Base-by-base conservation (phyloP, 2,888 invertebrate genomes). In the Pandemis cinnamomeana region DNA sequence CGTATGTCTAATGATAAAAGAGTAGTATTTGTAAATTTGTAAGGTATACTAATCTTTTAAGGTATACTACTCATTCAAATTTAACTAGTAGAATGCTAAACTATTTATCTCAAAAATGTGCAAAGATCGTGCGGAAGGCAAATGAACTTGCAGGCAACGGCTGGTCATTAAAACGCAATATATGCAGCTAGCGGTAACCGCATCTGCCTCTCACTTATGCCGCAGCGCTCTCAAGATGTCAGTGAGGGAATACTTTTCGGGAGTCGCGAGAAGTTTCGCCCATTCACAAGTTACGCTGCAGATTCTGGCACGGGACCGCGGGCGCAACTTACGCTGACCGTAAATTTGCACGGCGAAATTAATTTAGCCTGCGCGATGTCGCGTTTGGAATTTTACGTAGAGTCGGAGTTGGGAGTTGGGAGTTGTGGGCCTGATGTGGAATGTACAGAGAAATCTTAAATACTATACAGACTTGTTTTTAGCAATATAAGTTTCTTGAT, bases 301-400 rank as follows among this genome's bases (percentile, higher is more conserved):
- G 81, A 84, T 81, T 84, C 83, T 84, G 84, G 83, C 86, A 80
- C 82, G 81, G 79, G 86, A 84, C 85, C 41, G n/a, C 61, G 41
- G 8, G 63, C 72, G 79, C 84, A 84, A 84, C 82, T 86, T 88
- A 84, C 80, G 83, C 82, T 78, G 78, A 81, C 83, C 85, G 87
- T 89, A 90, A 90, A 91, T 91, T 90, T 86, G 82, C 87, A 84
- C 84, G 84, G 81, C 82, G 82, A 87, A 90, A 92, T 92, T 91
- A 91, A 91, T 91, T 89, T 83, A 79, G 83, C 80, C 84, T 83
- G 84, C 85, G 84, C 81, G 71, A 67, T 61, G 67, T 63, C 71
- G 66, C 71, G 27, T 60, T 71, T 61, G 66, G 55, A 70, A 66
- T 73, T 60, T 60, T 42, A 70, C 46, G 60, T 27, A n/a, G 11